phyloP scores from a whole-genome alignment of 2,113 vertebrate species.

The Rhinopithecus roxellana region DNA sequence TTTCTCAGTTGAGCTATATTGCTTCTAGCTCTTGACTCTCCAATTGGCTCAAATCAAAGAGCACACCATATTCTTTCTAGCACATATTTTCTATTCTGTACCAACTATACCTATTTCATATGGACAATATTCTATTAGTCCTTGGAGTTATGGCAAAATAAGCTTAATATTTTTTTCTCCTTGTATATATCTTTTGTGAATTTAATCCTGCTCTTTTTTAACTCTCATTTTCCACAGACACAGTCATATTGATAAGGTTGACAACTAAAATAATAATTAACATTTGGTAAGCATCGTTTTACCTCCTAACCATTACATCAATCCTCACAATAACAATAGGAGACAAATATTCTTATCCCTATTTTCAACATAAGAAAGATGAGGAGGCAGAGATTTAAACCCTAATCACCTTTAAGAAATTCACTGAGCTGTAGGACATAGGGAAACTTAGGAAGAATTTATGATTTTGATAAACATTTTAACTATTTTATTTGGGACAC shows the following conservation, averaged over 20 bases:
- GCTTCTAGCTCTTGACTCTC: background rate
- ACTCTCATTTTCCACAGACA: background rate
- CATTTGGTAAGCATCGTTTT: background rate
- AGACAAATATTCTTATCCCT: background rate
- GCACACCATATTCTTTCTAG: background rate
- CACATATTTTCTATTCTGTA: background rate
- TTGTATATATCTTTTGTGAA: background rate
- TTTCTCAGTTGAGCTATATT: slow-evolving; percentile 35
- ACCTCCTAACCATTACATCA: background rate
- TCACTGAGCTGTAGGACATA: background rate
- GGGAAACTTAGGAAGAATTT: background rate
- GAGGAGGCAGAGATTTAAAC: background rate
- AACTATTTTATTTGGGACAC: background rate
- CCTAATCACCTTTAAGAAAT: background rate
- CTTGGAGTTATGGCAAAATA: background rate
- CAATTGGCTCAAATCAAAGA: background rate
- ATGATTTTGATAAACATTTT: background rate
- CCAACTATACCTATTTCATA: background rate
- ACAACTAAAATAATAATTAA: slow-evolving; percentile 13
- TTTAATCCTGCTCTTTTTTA: background rate
- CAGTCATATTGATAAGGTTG: background rate
- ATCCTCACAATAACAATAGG: background rate
- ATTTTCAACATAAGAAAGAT: background rate
- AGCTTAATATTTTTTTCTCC: background rate
- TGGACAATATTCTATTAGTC: background rate